Base-by-base conservation (phyloP, 2,797 vertebrate genomes). In the Lepilemur ruficaudatus region DNA sequence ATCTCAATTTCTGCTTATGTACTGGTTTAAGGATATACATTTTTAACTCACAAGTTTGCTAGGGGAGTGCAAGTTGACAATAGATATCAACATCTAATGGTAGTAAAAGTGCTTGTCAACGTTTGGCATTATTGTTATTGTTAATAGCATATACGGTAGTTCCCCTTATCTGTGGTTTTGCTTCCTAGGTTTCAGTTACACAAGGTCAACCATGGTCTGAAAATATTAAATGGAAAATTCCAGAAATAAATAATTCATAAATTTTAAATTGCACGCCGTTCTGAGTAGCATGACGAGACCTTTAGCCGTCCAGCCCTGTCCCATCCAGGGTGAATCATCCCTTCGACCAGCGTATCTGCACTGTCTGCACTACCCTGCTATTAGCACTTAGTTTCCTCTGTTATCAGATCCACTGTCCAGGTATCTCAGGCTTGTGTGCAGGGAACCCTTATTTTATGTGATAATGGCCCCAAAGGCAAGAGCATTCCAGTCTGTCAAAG, bases 1-100 rank as follows among this genome's bases (percentile, higher is more conserved):
- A 80, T 57, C 30, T 82, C 69, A 94, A 50, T 75, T 96, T 97
- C 41, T 94, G 46, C 43, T 28, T 96, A 82, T 55, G 93, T 48
- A 89, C 55, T 88, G 43, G 48, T 30, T 76, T 87, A 73, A 82
- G 46, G 20, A 87, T 57, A 92, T 12, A 91, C 15, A 83, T 57
- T 50, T 46, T 89, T 70, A 80, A 72, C 32, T 92, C 23, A 78
- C 38, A 85, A 89, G 75, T 43, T 48, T 79, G n/a, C n/a, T 55
- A 59, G 55, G 59, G 67, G 28, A 43, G 28, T 87, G 70, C 28
- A 78, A 32, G 86, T 18, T 82, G 80, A 93, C 32, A 83, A 81
- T 15, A 90, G 28, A 32, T n/a, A 63, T n/a, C 18, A 82, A 72
- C 43, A 67, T 57, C 30, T 91, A 94, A 91, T 82, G 55, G 22